Percentiles rank a stretch among this genome's conserved stretches.
These are phyloP conservation scores for Callipepla squamata DNA, from an alignment of 2,113 vertebrate genomes.

Conservation along the genomic window DNA sequence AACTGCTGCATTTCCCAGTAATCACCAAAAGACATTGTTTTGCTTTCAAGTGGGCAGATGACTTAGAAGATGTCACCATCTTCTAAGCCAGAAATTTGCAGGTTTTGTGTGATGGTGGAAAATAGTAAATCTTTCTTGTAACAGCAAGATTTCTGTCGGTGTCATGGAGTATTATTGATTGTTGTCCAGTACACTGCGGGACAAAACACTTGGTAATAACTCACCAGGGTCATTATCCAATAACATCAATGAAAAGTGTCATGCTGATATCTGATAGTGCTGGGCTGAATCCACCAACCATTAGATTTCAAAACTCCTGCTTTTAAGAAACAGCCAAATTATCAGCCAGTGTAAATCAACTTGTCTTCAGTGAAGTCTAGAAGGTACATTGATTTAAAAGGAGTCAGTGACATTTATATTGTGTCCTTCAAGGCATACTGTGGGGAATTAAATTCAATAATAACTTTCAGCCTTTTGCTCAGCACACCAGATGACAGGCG, in stretches of 20 bases:
- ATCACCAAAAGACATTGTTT: background rate
- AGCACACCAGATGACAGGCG: background rate
- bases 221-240: slow-evolving; percentile 16
- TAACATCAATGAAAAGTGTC: slow-evolving; percentile 30
- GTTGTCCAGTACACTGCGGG: background rate
- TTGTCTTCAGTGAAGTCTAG: background rate
- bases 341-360: background rate
- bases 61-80: background rate
- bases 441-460: background rate
- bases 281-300: background rate
- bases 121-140: slow-evolving; percentile 15
- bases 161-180: slow-evolving; percentile 41
- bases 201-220: background rate
- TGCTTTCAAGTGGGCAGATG: background rate
- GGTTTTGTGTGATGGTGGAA: background rate
- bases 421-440: background rate
- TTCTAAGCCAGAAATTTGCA: background rate
- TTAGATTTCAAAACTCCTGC: slow-evolving; percentile 1
- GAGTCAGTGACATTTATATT: slow-evolving; percentile 27
- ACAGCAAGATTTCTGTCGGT: slow-evolving; percentile 17
- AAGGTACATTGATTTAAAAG: slow-evolving; percentile 29
- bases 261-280: background rate
- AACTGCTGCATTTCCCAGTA: rapidly evolving
- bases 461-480: background rate
- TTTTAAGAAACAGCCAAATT: slow-evolving; percentile 23